Evolutionary conservation across 2,888 invertebrate species (phyloP).

Genomic region (Pycnomerus fuliginosus): DNA sequence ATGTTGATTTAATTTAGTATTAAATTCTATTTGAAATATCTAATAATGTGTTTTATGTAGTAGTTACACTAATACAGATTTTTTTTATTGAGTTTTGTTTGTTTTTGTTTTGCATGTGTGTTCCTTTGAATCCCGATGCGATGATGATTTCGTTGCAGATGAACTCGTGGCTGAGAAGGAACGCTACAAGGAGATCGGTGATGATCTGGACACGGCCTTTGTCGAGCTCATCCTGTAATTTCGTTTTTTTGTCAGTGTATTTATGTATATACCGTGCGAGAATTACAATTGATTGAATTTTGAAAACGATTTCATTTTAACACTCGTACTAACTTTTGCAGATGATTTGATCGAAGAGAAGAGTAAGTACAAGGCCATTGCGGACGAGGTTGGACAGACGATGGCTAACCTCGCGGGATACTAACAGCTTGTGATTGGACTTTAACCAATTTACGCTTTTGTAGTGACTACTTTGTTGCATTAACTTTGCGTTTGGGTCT

Average conservation of each 20-base stretch:
- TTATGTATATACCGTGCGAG: not conserved
- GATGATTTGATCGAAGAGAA: slow-evolving; percentile 88
- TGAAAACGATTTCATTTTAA: slow-evolving; percentile 17
- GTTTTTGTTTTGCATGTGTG: slow-evolving; percentile 31
- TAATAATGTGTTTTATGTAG: slow-evolving; percentile 50
- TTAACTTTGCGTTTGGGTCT: too few relatives aligned
- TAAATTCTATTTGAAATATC: slow-evolving; percentile 44
- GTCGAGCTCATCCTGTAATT: slow-evolving; percentile 79
- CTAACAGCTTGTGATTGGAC: slow-evolving; percentile 51
- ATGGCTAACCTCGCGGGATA: slow-evolving; percentile 94
- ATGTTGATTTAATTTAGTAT: slow-evolving; percentile 21
- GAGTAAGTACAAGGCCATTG: slow-evolving; percentile 97
- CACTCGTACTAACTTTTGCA: slow-evolving; percentile 54
- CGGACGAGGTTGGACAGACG: slow-evolving; percentile 96
- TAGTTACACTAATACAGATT: slow-evolving; percentile 42
- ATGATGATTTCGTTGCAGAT: slow-evolving; percentile 63
- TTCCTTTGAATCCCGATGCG: too few relatives aligned
- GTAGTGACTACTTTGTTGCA: too few relatives aligned
- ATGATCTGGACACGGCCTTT: slow-evolving; percentile 99
- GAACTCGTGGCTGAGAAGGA: slow-evolving; percentile 96
- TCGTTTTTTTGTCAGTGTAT: not conserved
- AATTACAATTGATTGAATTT: not conserved
- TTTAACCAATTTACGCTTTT: slow-evolving; percentile 1
- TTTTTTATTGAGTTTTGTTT: slow-evolving; percentile 45
- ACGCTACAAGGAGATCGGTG: slow-evolving; percentile 99